Conservation (phyloP, 1,140 invertebrate species). For the Phortica variegata region DNA sequence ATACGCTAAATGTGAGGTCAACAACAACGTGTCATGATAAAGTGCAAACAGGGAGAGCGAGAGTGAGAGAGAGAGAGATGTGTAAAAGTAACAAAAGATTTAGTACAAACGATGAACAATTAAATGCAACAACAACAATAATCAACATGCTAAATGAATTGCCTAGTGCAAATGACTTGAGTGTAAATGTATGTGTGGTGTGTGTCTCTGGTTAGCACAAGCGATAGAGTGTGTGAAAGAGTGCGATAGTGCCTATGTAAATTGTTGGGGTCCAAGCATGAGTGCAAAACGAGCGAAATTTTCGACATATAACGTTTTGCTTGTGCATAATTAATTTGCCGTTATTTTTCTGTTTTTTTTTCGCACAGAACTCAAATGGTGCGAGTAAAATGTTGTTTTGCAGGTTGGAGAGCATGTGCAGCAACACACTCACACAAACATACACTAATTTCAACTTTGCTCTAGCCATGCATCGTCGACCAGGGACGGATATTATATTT, state of each 20-base stretch:
- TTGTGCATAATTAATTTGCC: constrained; percentile 53
- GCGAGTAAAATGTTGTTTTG: neutral
- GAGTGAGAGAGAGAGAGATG: no score
- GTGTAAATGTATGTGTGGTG: constrained; percentile 21
- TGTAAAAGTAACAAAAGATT: no score
- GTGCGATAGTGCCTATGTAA: neutral
- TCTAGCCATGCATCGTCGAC: no score
- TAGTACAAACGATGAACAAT: no score
- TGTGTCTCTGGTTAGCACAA: no score
- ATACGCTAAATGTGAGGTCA: no score
- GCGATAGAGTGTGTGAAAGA: constrained; percentile 8
- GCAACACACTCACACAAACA: no score
- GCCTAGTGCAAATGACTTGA: constrained; percentile 2
- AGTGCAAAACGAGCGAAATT: neutral
- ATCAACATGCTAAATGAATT: constrained; percentile 31
- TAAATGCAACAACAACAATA: constrained; percentile 34
- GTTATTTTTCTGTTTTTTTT: constrained; percentile 20
- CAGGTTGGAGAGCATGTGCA: neutral
- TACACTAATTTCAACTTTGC: no score
- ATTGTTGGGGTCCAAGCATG: constrained; percentile 15
- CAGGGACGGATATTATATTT: no score
- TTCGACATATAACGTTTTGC: constrained; percentile 26
- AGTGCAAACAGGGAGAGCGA: no score
- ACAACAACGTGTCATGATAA: no score
- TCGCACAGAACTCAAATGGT: neutral